A percentile compares a stretch with the other conserved stretches of the same genome.
phyloP scores from a whole-genome alignment of 2,888 invertebrate species.

The Ryuthela nishihirai region DNA sequence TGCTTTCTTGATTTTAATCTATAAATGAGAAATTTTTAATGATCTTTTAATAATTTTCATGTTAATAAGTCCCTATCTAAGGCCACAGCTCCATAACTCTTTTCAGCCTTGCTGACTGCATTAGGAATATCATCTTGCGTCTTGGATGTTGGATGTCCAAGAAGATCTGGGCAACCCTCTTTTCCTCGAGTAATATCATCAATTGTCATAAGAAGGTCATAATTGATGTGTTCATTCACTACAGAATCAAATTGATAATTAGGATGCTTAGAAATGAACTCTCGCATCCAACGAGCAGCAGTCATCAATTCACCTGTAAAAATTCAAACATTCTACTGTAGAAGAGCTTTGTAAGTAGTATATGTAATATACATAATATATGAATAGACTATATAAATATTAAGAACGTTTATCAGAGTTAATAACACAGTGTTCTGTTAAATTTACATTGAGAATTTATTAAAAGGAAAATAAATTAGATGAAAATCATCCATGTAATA shows the following conservation, averaged over 20 bases:
- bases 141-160: slow-evolving; percentile 23
- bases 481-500: no score
- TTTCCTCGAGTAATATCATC: slow-evolving; percentile 32
- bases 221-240: slow-evolving; percentile 80
- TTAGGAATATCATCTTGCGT: slow-evolving; percentile 28
- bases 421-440: no score
- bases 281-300: slow-evolving; percentile 90
- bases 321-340: no score
- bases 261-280: slow-evolving; percentile 81
- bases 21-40: neutral
- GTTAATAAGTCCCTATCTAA: neutral
- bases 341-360: no score
- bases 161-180: slow-evolving; percentile 23
- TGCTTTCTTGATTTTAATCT: no score
- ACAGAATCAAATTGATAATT: slow-evolving; percentile 88
- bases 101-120: slow-evolving; percentile 32
- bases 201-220: slow-evolving; percentile 65
- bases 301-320: slow-evolving; percentile 80
- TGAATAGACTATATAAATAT: no score
- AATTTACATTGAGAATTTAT: no score
- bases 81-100: slow-evolving; percentile 12
- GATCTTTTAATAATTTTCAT: neutral
- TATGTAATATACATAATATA: no score
- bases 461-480: no score
- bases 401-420: no score